A percentile compares a stretch with the other conserved stretches of the same genome.
Conservation (phyloP, 2,888 invertebrate species). For the Rhaphigaster nebulosa region DNA sequence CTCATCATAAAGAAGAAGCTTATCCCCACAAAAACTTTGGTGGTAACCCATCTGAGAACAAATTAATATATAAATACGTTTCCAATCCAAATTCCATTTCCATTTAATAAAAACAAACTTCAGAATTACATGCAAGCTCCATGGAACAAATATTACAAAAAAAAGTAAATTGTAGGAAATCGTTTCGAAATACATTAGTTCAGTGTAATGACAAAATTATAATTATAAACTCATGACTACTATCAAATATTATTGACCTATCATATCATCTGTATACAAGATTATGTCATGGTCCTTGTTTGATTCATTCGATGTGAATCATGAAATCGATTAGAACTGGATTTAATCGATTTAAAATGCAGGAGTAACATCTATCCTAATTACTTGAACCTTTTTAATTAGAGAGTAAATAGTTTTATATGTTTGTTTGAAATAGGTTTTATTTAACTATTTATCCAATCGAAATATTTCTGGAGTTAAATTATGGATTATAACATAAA, state of each 20-base stretch:
- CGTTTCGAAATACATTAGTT: not conserved
- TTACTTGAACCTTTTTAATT: not conserved
- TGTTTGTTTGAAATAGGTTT: not conserved
- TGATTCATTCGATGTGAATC: not conserved
- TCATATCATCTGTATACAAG: constrained; percentile 10
- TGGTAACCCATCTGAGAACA: not conserved
- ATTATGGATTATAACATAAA: not conserved
- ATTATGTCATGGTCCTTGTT: not conserved
- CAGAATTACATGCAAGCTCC: not conserved
- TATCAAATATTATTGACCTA: not conserved
- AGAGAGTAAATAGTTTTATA: not conserved
- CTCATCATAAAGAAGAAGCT: constrained; percentile 60
- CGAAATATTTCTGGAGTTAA: no score
- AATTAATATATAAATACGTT: not conserved
- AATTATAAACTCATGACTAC: not conserved
- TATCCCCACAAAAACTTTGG: constrained; percentile 30
- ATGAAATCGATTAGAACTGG: not conserved
- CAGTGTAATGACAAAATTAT: not conserved
- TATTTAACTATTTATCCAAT: not conserved
- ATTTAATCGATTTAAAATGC: not conserved
- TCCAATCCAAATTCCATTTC: not conserved
- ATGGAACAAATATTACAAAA: constrained; percentile 11
- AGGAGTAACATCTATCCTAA: not conserved
- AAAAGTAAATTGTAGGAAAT: not conserved
- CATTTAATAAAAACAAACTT: not conserved